Percentiles rank a stretch among this genome's conserved stretches.
These are phyloP conservation scores for Linepithema humile DNA, from an alignment of 1,140 invertebrate genomes.

Conservation along the genomic window DNA sequence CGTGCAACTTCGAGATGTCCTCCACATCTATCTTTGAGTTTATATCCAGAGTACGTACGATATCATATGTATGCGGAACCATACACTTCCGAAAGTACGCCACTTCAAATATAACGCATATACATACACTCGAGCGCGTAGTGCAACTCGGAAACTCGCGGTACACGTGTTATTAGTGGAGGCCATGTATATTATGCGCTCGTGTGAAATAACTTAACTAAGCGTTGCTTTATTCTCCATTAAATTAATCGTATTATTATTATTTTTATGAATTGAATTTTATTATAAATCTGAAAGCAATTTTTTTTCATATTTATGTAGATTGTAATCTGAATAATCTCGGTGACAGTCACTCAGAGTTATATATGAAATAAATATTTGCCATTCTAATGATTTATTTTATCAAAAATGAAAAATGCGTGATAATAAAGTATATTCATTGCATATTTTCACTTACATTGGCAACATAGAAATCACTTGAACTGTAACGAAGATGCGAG, in stretches of 20 bases:
- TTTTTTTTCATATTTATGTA: neutral
- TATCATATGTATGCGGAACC: conserved; percentile 10
- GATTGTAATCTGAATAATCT: neutral
- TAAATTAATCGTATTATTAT: neutral
- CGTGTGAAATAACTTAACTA: conserved; percentile 15
- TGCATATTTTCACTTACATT: neutral
- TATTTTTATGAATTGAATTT: neutral
- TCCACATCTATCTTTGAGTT: conserved; percentile 18
- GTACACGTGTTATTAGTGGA: conserved; percentile 28
- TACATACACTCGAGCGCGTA: neutral
- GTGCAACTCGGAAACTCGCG: conserved; percentile 14
- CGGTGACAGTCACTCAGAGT: neutral
- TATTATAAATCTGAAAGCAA: neutral
- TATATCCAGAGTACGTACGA: conserved; percentile 17
- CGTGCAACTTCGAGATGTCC: conserved; percentile 41
- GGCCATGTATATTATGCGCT: conserved; percentile 7
- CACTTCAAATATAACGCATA: conserved; percentile 27
- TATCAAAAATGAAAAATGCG: neutral
- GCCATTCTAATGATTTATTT: neutral
- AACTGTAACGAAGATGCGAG: conserved; percentile 55
- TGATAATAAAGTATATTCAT: neutral
- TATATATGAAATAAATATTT: neutral
- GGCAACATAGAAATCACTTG: conserved; percentile 60
- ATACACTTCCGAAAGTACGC: conserved; percentile 15
- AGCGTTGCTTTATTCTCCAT: neutral